Evolutionary conservation across 2,797 vertebrate genomes (phyloP).

Genomic region (Microcaecilia unicolor): DNA sequence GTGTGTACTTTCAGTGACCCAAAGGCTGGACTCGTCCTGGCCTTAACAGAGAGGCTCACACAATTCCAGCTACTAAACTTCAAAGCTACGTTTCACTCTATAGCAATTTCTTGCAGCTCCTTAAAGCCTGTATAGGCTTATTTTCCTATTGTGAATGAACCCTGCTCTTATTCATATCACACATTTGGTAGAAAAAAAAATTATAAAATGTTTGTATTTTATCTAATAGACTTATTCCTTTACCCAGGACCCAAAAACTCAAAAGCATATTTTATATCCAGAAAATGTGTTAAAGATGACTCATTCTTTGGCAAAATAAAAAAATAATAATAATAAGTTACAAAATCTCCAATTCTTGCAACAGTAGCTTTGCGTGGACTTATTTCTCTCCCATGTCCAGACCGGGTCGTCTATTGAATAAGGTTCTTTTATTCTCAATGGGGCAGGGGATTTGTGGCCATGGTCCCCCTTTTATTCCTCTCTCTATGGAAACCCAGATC

Average conservation of each 20-base stretch:
- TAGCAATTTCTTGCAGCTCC: conserved; percentile 33
- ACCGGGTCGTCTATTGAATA: conserved; percentile 83
- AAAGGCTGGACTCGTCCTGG: not conserved
- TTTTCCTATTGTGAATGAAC: conserved; percentile 24
- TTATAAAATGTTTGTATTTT: conserved; percentile 11
- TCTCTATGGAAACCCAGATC: conserved; percentile 97
- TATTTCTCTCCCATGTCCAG: conserved; percentile 67
- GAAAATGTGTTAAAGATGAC: not conserved
- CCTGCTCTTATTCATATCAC: conserved; percentile 13
- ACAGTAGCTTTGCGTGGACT: conserved; percentile 76
- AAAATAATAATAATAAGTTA: conserved; percentile 43
- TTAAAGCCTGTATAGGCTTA: conserved; percentile 12
- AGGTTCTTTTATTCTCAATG: conserved; percentile 85
- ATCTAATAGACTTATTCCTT: not conserved
- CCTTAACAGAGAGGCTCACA: conserved; percentile 1
- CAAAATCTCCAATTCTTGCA: conserved; percentile 57
- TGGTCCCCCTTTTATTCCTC: conserved; percentile 86
- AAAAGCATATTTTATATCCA: not conserved
- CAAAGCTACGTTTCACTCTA: conserved; percentile 17
- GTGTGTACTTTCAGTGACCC: not conserved
- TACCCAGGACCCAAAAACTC: not conserved
- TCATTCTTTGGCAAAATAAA: too few relatives aligned
- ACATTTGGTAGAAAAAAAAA: conserved; percentile 6
- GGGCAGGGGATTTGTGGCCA: conserved; percentile 84
- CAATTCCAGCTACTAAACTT: conserved; percentile 21